Evolutionary conservation across 2,797 vertebrate genomes (phyloP).

Genomic region (Tenualosa ilisha): DNA sequence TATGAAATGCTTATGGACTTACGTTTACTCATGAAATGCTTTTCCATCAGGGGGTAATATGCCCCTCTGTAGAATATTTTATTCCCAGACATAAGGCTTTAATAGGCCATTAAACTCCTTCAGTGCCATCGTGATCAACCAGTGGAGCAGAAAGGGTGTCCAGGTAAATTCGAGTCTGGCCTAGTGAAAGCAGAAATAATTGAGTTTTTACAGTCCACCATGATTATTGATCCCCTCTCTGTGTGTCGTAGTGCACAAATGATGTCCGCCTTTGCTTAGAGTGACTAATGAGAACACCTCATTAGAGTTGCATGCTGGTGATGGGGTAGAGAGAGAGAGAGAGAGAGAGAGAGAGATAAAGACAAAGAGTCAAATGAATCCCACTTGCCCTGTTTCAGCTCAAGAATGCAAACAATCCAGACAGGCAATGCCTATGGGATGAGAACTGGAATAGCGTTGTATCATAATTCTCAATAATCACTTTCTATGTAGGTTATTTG

Average conservation of each 20-base stretch:
- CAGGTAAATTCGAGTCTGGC: background rate
- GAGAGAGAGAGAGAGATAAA: too few relatives aligned
- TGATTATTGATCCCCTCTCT: background rate
- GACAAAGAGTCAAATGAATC: too few relatives aligned
- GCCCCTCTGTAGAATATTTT: constrained; percentile 9
- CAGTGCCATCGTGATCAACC: background rate
- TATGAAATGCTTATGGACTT: constrained; percentile 8
- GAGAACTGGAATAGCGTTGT: background rate
- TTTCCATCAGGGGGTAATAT: constrained; percentile 13
- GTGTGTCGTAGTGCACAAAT: background rate
- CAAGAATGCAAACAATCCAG: too few relatives aligned
- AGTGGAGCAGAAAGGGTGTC: background rate
- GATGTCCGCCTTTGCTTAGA: background rate
- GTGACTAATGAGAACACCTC: background rate
- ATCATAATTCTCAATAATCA: background rate
- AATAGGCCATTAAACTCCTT: constrained; percentile 13
- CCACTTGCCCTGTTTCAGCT: too few relatives aligned
- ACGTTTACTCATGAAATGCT: constrained; percentile 15
- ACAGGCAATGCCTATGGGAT: too few relatives aligned
- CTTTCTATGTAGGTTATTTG: background rate
- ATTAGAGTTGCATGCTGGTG: background rate
- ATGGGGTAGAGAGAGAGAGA: background rate
- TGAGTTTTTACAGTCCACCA: background rate
- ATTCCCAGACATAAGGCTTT: background rate
- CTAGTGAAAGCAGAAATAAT: background rate